phyloP scores from a whole-genome alignment of 2,888 invertebrate species.

The Leptinotarsa peninsularis region DNA sequence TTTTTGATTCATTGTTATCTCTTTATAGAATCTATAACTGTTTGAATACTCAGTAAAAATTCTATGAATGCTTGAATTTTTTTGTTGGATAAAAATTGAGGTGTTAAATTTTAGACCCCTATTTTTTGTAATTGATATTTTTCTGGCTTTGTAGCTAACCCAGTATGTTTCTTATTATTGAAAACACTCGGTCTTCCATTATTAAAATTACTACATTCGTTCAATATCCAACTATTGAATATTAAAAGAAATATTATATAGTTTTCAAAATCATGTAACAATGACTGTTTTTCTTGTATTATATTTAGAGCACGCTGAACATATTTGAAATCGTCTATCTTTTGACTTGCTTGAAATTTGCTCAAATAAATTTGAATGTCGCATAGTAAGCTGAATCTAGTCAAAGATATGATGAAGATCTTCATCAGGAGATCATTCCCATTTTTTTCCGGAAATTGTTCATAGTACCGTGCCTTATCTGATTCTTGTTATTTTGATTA shows the following conservation, averaged over 20 bases:
- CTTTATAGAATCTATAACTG: conserved; percentile 48
- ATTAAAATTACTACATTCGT: not conserved
- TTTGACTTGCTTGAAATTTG: conserved; percentile 45
- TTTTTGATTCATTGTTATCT: conserved; percentile 50
- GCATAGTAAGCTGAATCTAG: conserved; percentile 42
- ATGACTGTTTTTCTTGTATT: not conserved
- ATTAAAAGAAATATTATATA: not conserved
- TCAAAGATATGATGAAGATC: conserved; percentile 35
- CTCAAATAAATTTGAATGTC: conserved; percentile 39
- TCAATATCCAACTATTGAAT: not conserved
- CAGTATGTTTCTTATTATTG: not conserved
- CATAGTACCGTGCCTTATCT: conserved; percentile 51
- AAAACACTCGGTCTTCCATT: not conserved
- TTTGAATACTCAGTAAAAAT: conserved; percentile 45
- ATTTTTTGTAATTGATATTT: conserved; percentile 19
- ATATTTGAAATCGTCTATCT: conserved; percentile 44
- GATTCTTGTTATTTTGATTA: conserved; percentile 22
- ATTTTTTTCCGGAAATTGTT: conserved; percentile 50
- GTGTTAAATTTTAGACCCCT: not conserved
- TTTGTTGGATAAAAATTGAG: conserved; percentile 24
- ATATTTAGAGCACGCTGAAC: conserved; percentile 45
- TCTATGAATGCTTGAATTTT: conserved; percentile 30
- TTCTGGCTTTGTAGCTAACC: conserved; percentile 32
- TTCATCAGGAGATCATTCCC: not conserved
- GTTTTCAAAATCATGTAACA: not conserved